Percentiles rank a stretch among this genome's conserved stretches.
phyloP scores from a whole-genome alignment of 2,888 invertebrate species.

The Chymomyza caudatula region DNA sequence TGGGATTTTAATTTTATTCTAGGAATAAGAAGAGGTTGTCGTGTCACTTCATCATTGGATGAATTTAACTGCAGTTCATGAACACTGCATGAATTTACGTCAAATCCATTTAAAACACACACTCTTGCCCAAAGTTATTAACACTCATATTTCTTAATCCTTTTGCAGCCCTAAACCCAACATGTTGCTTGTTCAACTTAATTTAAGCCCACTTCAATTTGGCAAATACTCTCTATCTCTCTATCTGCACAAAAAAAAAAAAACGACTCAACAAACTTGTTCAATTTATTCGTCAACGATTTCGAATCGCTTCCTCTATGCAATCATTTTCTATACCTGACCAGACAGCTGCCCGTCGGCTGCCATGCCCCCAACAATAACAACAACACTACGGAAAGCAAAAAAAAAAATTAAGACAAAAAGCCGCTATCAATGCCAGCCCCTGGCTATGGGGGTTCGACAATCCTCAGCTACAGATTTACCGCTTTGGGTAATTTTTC shows the following conservation, averaged over 20 bases:
- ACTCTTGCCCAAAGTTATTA: too few relatives aligned
- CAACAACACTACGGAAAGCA: not conserved
- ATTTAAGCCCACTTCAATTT: not conserved
- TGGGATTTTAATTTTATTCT: not conserved
- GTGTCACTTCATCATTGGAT: too few relatives aligned
- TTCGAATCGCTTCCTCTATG: not conserved
- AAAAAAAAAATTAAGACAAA: constrained; percentile 47
- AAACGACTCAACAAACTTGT: not conserved
- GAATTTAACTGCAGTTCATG: too few relatives aligned
- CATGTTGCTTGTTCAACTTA: not conserved
- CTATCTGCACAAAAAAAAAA: not conserved
- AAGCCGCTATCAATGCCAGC: constrained; percentile 42
- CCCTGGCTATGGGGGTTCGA: constrained; percentile 6
- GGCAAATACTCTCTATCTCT: not conserved
- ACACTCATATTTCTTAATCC: too few relatives aligned
- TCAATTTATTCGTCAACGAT: not conserved
- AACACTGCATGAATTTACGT: too few relatives aligned
- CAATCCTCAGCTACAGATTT: not conserved
- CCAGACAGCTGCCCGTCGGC: constrained; percentile 16
- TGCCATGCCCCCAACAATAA: not conserved
- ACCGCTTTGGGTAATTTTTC: constrained; percentile 59
- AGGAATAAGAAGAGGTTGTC: too few relatives aligned
- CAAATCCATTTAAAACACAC: too few relatives aligned
- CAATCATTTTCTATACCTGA: constrained; percentile 1
- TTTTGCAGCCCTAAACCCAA: not conserved